These are phyloP conservation scores for Halichoeres trimaculatus DNA, from an alignment of 2,113 vertebrate genomes.

Conservation along the genomic window DNA sequence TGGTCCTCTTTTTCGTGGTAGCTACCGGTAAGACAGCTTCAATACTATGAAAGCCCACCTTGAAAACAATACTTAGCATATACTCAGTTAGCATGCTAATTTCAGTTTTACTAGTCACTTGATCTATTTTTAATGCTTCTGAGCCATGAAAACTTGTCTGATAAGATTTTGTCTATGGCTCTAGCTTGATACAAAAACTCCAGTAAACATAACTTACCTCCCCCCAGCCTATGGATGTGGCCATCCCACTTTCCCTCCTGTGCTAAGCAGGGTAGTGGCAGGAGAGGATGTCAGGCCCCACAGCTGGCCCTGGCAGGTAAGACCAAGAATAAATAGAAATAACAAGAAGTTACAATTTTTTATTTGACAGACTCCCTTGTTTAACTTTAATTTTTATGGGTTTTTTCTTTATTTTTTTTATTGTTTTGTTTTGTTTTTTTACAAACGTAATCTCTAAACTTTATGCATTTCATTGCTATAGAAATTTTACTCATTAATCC, in stretches of 20 bases:
- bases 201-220: not conserved
- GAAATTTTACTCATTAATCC: not conserved
- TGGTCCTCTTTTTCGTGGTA: constrained; percentile 70
- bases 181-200: not conserved
- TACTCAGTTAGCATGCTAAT: not conserved
- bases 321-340: not conserved
- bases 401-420: too few relatives aligned
- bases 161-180: not conserved
- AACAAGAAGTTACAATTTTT: constrained; percentile 1
- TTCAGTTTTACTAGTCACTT: not conserved
- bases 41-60: not conserved
- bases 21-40: constrained; percentile 65
- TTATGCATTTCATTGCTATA: not conserved
- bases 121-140: not conserved
- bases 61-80: not conserved
- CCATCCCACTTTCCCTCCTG: constrained; percentile 68
- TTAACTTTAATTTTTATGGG: too few relatives aligned
- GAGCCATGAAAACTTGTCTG: too few relatives aligned
- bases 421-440: too few relatives aligned
- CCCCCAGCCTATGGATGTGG: constrained; percentile 77
- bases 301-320: constrained; percentile 86
- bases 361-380: not conserved
- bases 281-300: constrained; percentile 76
- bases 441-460: not conserved
- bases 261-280: constrained; percentile 76